These are phyloP conservation scores for Meloe dianella DNA, from an alignment of 2,888 invertebrate genomes.

Conservation along the genomic window DNA sequence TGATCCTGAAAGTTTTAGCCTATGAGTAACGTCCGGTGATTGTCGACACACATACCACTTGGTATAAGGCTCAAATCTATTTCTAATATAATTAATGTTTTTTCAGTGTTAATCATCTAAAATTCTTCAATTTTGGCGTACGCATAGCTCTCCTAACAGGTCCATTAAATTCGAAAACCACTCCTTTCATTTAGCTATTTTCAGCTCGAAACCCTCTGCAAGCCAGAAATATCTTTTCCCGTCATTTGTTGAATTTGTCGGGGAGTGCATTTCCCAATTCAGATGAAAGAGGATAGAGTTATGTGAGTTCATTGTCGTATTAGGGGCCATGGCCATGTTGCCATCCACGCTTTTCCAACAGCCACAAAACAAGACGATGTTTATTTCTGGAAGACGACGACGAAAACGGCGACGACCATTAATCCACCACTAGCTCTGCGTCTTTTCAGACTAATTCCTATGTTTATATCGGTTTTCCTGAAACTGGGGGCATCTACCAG, in stretches of 20 bases:
- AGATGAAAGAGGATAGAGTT: not conserved
- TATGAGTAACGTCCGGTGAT: not conserved
- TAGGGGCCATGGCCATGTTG: slow-evolving; percentile 32
- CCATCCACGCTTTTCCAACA: slow-evolving; percentile 14
- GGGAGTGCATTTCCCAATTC: not conserved
- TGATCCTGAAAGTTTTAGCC: not conserved
- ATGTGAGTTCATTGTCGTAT: slow-evolving; percentile 44
- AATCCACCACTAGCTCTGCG: slow-evolving; percentile 31
- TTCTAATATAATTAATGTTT: not conserved
- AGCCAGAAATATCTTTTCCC: slow-evolving; percentile 38
- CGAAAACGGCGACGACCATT: slow-evolving; percentile 16
- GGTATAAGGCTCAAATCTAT: not conserved
- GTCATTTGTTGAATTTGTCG: slow-evolving; percentile 16
- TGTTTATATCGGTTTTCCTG: slow-evolving; percentile 38
- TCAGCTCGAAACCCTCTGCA: slow-evolving; percentile 34
- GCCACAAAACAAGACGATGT: not conserved
- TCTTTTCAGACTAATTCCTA: slow-evolving; percentile 35
- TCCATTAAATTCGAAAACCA: slow-evolving; percentile 18
- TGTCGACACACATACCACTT: not conserved
- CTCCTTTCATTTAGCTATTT: slow-evolving; percentile 29
- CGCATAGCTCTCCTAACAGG: not conserved
- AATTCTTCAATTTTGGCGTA: not conserved
- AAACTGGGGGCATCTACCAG: slow-evolving; percentile 25
- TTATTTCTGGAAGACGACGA: slow-evolving; percentile 27
- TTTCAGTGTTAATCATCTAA: not conserved